Base-by-base conservation (phyloP, 2,797 vertebrate species). In the Falco concolor region DNA sequence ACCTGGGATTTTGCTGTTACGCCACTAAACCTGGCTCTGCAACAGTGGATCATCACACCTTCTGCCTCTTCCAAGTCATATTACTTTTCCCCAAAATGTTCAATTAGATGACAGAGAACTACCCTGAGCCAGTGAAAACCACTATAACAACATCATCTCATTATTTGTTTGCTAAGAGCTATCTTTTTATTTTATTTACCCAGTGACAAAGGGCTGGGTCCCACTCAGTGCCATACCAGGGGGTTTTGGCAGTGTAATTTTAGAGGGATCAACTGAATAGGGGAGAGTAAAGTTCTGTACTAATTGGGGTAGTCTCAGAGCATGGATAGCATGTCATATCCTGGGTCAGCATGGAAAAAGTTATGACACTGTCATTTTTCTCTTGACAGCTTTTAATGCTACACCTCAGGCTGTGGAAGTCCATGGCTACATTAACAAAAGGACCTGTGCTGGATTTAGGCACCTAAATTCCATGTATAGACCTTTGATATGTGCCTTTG, bases 1-100 rank as follows among this genome's bases (percentile, higher is more conserved):
- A 94, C 73, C 95, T 97, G 91, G 64, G 74, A 93, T 72, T 88
- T 95, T 65, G 69, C 52, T 91, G 67, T 82, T 88, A 54, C 73
- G 92, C 49, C 44, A 94, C 76, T 65, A 82, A 75, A 90, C 14
- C 24, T 78, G 74, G 73, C 73, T 81, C 75, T 83, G 40, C 65
- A 68, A 47, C 53, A 80, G 40, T 60, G 72, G 64, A 72, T 81
- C 77, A 85, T 76, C 69, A 72, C 60, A 50, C 38, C 78, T 74
- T 59, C 60, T 84, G 12, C 32, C 27, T 63, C 42, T 73, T 47
- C 16, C 14, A 40, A 83, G 44, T 52, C 40, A 42, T 72, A 30
- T 24, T 88, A 44, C 45, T 67, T 78, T 72, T 45, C 25, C 15
- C n/a, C 32, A 2, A 2, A 45, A n/a, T 7, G 32, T 47, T 63